Evolutionary conservation across 2,888 invertebrate species (phyloP).

Genomic region (Hirtodrosophila histrioides): DNA sequence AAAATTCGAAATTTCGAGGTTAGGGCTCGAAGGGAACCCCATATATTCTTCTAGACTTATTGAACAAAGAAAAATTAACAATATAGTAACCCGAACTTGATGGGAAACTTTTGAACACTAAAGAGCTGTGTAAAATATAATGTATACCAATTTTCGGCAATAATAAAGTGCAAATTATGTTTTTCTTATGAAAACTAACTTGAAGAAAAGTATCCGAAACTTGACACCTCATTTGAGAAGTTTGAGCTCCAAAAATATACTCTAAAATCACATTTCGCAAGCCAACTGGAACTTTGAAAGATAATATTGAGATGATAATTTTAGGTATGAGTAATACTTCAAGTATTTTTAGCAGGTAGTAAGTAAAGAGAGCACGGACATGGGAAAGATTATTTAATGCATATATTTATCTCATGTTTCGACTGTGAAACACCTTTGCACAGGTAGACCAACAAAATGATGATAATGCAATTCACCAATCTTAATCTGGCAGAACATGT

Average conservation of each 20-base stretch:
- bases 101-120: conserved; percentile 1
- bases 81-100: conserved; percentile 2
- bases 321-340: neutral
- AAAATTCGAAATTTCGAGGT: no score
- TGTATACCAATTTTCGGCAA: no score
- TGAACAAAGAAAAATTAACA: no score
- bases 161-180: no score
- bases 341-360: neutral
- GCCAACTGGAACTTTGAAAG: neutral
- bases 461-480: conserved; percentile 17
- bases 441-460: conserved; percentile 10
- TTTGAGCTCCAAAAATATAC: no score
- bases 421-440: neutral
- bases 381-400: neutral
- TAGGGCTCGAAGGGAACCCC: no score
- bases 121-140: no score
- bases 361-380: neutral
- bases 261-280: no score
- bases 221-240: no score
- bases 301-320: neutral
- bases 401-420: conserved; percentile 12
- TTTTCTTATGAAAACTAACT: no score
- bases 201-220: no score
- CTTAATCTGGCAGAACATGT: neutral
- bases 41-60: no score